Evolutionary conservation across 2,888 invertebrate species (phyloP).

Genomic region (Parelbella ahira): DNA sequence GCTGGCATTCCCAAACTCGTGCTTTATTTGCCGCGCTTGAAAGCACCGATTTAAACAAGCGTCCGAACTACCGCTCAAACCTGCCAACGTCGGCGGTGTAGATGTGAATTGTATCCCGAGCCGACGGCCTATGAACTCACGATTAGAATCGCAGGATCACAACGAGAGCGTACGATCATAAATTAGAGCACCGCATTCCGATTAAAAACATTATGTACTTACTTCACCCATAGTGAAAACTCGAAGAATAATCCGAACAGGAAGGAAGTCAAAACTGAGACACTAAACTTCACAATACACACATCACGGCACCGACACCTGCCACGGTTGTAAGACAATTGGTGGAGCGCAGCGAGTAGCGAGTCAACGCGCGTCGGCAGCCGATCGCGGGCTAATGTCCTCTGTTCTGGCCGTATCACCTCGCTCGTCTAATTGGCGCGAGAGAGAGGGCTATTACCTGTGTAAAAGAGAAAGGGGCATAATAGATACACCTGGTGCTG

Average conservation of each 20-base stretch:
- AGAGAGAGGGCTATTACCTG: constrained; percentile 55
- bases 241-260: constrained; percentile 43
- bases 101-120: constrained; percentile 37
- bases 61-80: constrained; percentile 27
- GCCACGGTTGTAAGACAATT: constrained; percentile 45
- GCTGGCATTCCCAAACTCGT: constrained; percentile 49
- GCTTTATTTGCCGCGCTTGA: constrained; percentile 25
- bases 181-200: constrained; percentile 61
- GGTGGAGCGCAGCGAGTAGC: constrained; percentile 30
- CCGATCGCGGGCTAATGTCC: constrained; percentile 70
- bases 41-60: constrained; percentile 23
- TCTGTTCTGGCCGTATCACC: constrained; percentile 39
- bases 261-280: constrained; percentile 40
- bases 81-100: constrained; percentile 24
- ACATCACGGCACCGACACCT: constrained; percentile 64
- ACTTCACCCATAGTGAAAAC: constrained; percentile 69
- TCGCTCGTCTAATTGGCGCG: constrained; percentile 47
- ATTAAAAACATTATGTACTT: constrained; percentile 46
- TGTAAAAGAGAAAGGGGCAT: constrained; percentile 56
- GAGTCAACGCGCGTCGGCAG: constrained; percentile 49
- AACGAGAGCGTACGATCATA: constrained; percentile 41
- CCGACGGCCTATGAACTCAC: constrained; percentile 69
- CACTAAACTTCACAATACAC: constrained; percentile 58
- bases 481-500: constrained; percentile 53
- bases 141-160: constrained; percentile 54